Evolutionary conservation across 2,113 vertebrate genomes (phyloP), one percentile per base, ranked within the genome.

Genomic region (Lepisosteus oculatus): DNA sequence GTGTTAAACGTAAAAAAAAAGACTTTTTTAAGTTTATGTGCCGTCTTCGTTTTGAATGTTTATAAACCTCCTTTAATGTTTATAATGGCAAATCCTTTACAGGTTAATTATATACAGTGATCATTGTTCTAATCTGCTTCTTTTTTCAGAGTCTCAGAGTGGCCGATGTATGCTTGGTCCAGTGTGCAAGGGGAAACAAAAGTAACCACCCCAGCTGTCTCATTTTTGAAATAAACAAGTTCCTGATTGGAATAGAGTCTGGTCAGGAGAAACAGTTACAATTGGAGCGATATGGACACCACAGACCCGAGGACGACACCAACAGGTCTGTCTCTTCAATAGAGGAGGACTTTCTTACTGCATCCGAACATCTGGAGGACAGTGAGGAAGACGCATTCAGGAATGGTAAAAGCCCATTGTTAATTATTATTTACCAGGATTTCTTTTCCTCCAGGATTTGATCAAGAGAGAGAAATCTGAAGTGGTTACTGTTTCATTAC

Each of bases 151-250:
- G 84, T 43, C 87, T 89, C 80, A 94, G 89, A 90, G 85, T 90
- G 61, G 85, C 93, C 71, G 95, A 96, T 74, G 89, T 98, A 74
- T 99, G 96, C 78, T 76, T 99, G 87, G 88, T 97, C 80, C 96
- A 95, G 72, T 95, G 90, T 81, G 93, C 90, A 0, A 90, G 91
- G 70, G 88, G 86, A 43, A 90, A 86, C 80, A 84, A 77, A 74
- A 83, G 87, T 7, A 90, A 84, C 74, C 89, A 91, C 0, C 70
- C 95, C 45, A 85, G 88, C 66, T 94, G 90, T 84, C 90, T 98
- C 82, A 92, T 97, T 83, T 93, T 94, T 80, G 95, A 97, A 80
- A 95, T 99, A 83, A 99, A 98, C 88, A 98, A 96, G 85, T 98
- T 97, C 85, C 86, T 98, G 76, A 93, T 97, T 68, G 95, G 96